Evolutionary conservation across 2,888 invertebrate genomes (phyloP).

Genomic region (Syrphus vitripennis): DNA sequence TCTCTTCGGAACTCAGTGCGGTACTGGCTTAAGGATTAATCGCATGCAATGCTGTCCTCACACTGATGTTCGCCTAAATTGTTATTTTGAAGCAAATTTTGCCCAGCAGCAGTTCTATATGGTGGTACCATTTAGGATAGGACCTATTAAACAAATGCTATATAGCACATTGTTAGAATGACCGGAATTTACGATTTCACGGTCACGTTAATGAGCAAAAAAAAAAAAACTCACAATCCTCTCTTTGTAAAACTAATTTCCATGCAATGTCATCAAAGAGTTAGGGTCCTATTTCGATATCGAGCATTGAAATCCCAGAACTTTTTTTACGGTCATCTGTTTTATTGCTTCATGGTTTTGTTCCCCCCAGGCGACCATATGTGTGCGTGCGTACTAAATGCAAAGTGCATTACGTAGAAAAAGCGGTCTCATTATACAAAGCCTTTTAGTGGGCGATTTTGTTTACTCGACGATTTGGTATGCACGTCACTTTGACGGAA

Average conservation of each 20-base stretch:
- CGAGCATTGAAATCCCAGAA: conserved; percentile 13
- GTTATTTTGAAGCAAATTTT: background rate
- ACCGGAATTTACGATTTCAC: conserved; percentile 59
- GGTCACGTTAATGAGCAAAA: conserved; percentile 49
- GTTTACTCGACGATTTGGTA: conserved; percentile 53
- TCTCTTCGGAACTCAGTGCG: background rate
- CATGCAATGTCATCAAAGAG: background rate
- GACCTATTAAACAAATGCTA: conserved; percentile 14
- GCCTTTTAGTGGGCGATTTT: conserved; percentile 27
- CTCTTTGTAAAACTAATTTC: background rate
- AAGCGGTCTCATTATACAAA: conserved; percentile 32
- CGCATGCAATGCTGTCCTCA: conserved; percentile 28
- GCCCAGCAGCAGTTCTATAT: background rate
- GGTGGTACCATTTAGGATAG: background rate
- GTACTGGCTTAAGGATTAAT: conserved; percentile 43
- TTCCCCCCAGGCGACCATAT: background rate
- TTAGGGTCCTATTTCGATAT: conserved; percentile 8
- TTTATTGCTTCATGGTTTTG: conserved; percentile 5
- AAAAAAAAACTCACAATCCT: conserved; percentile 16
- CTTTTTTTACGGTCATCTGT: conserved; percentile 21
- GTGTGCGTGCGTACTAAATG: conserved; percentile 3
- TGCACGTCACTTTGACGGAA: conserved; percentile 43
- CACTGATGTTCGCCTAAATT: conserved; percentile 10
- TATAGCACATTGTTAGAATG: background rate
- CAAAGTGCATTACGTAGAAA: conserved; percentile 18